Percentiles rank a stretch among this genome's conserved stretches.
These are phyloP conservation scores for Drosophila monieri DNA, from an alignment of 2,888 invertebrate species.

Conservation along the genomic window DNA sequence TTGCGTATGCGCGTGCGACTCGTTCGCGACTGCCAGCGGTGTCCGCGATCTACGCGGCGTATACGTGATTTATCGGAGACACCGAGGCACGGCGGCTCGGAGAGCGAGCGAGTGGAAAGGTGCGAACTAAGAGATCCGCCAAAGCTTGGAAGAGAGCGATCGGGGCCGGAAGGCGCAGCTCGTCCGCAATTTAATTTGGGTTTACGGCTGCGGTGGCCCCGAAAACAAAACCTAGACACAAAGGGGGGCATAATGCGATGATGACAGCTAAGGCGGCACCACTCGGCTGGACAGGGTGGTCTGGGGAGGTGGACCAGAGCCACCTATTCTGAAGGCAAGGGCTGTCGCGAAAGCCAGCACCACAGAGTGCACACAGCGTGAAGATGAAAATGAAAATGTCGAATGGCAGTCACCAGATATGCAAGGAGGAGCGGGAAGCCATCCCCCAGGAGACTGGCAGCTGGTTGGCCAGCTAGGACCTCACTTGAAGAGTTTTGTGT, in stretches of 20 bases:
- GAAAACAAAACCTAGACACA: constrained; percentile 61
- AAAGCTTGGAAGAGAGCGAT: constrained; percentile 17
- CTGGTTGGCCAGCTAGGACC: background rate
- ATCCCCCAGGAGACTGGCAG: background rate
- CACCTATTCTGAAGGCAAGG: background rate
- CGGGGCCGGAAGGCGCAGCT: background rate
- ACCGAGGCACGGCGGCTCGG: background rate
- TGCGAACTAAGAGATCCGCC: background rate
- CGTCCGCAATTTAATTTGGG: constrained; percentile 9
- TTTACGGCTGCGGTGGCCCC: constrained; percentile 21
- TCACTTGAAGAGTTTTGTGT: no score
- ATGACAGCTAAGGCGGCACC: constrained; percentile 63
- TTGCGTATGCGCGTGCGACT: constrained; percentile 33
- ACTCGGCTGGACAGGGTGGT: constrained; percentile 2
- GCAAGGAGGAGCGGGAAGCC: constrained; percentile 48
- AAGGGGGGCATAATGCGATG: constrained; percentile 70
- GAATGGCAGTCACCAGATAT: constrained; percentile 45
- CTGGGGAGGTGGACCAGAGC: background rate
- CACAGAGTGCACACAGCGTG: constrained; percentile 45
- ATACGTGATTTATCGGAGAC: constrained; percentile 56
- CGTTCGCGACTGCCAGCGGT: constrained; percentile 53
- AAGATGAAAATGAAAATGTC: constrained; percentile 64
- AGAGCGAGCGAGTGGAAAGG: constrained; percentile 3
- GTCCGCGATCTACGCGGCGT: constrained; percentile 61
- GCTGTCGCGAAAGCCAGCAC: constrained; percentile 4